Conservation (phyloP, 2,888 invertebrate species). For the Pseudococcus longispinus region DNA sequence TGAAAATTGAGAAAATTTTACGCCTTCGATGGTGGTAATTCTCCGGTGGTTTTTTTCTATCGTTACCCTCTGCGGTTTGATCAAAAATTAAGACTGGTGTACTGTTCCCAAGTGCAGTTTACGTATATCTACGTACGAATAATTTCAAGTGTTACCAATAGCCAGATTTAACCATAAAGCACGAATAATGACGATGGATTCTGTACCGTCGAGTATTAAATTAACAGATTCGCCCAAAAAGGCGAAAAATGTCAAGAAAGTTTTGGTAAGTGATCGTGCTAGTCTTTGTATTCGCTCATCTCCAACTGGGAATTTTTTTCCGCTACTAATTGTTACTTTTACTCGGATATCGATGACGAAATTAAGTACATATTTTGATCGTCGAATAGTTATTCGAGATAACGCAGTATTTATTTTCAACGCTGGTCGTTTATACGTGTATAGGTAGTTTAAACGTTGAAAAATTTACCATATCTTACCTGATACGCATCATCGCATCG, state of each 20-base stretch:
- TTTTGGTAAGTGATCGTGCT: conserved; percentile 37
- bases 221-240: conserved; percentile 49
- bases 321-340: neutral
- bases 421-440: neutral
- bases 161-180: neutral
- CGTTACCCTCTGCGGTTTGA: neutral
- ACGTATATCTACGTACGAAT: neutral
- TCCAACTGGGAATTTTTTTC: neutral
- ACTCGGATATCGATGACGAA: neutral
- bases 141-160: neutral
- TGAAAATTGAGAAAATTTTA: neutral
- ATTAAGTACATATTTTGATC: neutral
- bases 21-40: neutral
- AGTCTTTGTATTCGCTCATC: neutral
- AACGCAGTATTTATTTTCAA: neutral
- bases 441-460: no score
- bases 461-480: neutral
- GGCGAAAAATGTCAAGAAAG: conserved; percentile 45
- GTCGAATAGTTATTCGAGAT: neutral
- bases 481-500: neutral
- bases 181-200: conserved; percentile 51
- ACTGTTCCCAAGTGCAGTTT: neutral
- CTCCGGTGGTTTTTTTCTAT: neutral
- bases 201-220: conserved; percentile 48
- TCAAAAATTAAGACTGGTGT: neutral